Conservation (phyloP, 2,888 invertebrate genomes). For the Drosophila algonquin region DNA sequence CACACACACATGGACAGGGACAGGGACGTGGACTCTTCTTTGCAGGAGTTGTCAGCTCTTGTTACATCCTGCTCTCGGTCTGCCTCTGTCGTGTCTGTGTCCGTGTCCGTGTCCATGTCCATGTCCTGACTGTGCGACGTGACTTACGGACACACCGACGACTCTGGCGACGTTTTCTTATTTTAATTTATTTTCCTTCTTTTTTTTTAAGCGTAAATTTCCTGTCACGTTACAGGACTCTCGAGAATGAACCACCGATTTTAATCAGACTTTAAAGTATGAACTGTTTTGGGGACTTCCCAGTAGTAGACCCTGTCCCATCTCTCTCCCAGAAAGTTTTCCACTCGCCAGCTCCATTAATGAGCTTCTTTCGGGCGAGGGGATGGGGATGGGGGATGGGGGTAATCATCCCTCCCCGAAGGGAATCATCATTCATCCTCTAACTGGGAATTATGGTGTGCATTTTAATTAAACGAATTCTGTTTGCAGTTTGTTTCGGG, state of each 20-base stretch:
- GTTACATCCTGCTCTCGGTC: conserved; percentile 38
- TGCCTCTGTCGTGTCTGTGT: conserved; percentile 56
- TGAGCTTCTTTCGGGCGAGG: not conserved
- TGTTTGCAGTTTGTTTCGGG: not conserved
- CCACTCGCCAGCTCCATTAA: not conserved
- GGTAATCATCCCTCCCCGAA: not conserved
- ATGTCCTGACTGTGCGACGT: conserved; percentile 19
- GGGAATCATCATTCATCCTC: conserved; percentile 41
- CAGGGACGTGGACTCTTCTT: conserved; percentile 1
- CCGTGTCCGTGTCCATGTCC: conserved; percentile 47
- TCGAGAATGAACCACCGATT: not conserved
- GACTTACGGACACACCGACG: conserved; percentile 48
- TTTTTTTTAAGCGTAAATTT: conserved; percentile 2
- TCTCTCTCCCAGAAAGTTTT: not conserved
- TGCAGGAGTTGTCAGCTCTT: conserved; percentile 48
- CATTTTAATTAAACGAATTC: conserved; percentile 55
- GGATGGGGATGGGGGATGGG: not conserved
- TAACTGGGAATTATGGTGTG: conserved; percentile 3
- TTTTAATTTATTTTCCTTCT: conserved; percentile 50
- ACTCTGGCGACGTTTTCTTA: conserved; percentile 45
- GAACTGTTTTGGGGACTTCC: not conserved
- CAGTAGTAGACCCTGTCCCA: not conserved
- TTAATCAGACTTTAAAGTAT: conserved; percentile 1
- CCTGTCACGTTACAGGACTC: not conserved
- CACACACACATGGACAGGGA: not conserved